Conservation (phyloP, 2,113 vertebrate species). For the Uria lomvia region DNA sequence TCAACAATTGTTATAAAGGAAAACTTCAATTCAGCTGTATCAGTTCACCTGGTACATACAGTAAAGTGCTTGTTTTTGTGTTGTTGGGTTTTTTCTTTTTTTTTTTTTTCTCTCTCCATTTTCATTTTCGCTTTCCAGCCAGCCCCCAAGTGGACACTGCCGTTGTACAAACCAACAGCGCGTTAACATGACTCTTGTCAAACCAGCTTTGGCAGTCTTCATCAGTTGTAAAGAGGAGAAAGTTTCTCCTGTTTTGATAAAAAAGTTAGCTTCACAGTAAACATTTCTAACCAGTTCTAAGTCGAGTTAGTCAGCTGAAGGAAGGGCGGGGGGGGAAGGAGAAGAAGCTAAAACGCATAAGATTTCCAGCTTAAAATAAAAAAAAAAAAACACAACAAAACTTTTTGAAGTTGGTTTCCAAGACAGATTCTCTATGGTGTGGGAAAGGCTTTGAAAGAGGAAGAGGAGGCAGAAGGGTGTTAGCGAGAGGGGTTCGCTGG, state of each 20-base stretch:
- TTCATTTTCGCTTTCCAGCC: conserved; percentile 31
- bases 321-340: neutral
- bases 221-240: conserved; percentile 41
- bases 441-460: neutral
- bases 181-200: neutral
- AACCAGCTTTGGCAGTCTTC: conserved; percentile 68
- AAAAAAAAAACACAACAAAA: neutral
- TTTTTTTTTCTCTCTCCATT: neutral
- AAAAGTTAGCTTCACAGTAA: conserved; percentile 72
- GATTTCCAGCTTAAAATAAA: neutral
- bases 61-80: conserved; percentile 92
- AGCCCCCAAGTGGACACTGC: neutral
- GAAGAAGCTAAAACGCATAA: neutral
- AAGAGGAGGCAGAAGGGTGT: neutral
- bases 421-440: conserved; percentile 7
- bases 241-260: conserved; percentile 23
- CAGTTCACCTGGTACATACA: conserved; percentile 90
- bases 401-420: conserved; percentile 28
- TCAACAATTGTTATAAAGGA: conserved; percentile 79
- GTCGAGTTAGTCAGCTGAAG: conserved; percentile 3
- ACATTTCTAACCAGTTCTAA: conserved; percentile 60
- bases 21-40: conserved; percentile 82
- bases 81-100: neutral
- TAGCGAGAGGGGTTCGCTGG: neutral
- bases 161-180: conserved; percentile 21